Evolutionary conservation across 2,113 vertebrate species (phyloP).

Genomic region (Lanius ludovicianus): DNA sequence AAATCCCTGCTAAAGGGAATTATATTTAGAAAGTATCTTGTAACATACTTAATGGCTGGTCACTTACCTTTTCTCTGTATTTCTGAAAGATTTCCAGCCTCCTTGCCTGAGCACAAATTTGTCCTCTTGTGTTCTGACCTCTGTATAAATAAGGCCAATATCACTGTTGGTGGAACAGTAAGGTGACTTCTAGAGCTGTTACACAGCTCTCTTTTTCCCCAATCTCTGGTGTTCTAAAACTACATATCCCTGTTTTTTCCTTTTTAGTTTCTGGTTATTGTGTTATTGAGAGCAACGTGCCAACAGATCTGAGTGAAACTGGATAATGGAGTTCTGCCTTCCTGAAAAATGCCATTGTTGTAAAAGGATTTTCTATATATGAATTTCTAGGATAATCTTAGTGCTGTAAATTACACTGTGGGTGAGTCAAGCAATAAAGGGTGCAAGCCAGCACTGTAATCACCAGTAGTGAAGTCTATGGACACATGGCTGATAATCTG

Average conservation of each 20-base stretch:
- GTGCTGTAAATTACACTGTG: neutral
- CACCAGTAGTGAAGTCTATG: neutral
- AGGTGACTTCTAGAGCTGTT: neutral
- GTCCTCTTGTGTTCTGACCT: neutral
- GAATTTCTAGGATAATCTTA: neutral
- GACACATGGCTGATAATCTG: slow-evolving; percentile 34
- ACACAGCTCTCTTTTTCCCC: neutral
- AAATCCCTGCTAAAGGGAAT: neutral
- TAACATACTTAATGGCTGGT: neutral
- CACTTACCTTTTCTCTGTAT: slow-evolving; percentile 6
- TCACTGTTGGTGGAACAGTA: neutral
- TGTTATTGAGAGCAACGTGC: neutral
- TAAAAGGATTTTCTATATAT: neutral
- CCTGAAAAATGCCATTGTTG: neutral
- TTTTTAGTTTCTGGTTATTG: neutral
- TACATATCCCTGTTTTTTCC: neutral
- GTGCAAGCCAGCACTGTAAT: neutral
- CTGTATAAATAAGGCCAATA: neutral
- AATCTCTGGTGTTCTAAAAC: neutral
- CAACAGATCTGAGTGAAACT: neutral
- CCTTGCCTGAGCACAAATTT: neutral
- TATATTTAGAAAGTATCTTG: slow-evolving; percentile 50
- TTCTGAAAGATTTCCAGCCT: neutral
- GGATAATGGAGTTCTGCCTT: neutral
- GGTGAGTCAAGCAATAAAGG: neutral